Percentiles rank a stretch among this genome's conserved stretches.
phyloP scores from a whole-genome alignment of 2,888 invertebrate genomes.

The Apodemia mormo region DNA sequence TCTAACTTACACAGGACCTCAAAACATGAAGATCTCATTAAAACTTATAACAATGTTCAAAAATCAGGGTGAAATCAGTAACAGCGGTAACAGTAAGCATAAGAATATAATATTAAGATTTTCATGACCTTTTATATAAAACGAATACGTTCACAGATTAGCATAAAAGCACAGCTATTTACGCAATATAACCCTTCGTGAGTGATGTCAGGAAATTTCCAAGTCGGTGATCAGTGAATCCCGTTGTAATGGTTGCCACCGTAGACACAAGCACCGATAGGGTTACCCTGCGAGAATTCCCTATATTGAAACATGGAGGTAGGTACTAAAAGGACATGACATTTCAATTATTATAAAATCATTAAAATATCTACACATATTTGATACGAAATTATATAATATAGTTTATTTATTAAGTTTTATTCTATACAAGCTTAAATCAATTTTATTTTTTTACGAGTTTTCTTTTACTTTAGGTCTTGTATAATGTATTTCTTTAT shows the following conservation, averaged over 20 bases:
- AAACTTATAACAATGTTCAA: no score
- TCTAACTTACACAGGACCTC: no score
- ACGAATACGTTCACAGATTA: not conserved
- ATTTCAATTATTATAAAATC: not conserved
- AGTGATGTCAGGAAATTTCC: constrained; percentile 37
- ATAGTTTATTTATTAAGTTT: not conserved
- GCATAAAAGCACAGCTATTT: constrained; percentile 24
- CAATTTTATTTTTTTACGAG: no score
- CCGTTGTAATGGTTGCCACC: constrained; percentile 57
- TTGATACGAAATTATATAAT: not conserved
- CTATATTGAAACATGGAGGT: constrained; percentile 26
- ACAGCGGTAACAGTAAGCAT: no score
- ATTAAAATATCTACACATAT: not conserved
- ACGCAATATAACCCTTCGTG: constrained; percentile 23
- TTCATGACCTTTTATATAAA: not conserved
- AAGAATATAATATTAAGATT: no score
- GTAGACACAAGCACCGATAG: constrained; percentile 52
- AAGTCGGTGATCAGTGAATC: constrained; percentile 37
- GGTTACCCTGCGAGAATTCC: constrained; percentile 55
- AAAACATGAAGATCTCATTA: no score
- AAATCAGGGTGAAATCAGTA: no score
- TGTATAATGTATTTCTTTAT: no score
- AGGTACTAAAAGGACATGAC: constrained; percentile 5
- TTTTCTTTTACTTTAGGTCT: not conserved
- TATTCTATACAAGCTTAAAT: not conserved